These are phyloP conservation scores for Butorides virescens DNA, from an alignment of 2,113 vertebrate species.

Conservation along the genomic window DNA sequence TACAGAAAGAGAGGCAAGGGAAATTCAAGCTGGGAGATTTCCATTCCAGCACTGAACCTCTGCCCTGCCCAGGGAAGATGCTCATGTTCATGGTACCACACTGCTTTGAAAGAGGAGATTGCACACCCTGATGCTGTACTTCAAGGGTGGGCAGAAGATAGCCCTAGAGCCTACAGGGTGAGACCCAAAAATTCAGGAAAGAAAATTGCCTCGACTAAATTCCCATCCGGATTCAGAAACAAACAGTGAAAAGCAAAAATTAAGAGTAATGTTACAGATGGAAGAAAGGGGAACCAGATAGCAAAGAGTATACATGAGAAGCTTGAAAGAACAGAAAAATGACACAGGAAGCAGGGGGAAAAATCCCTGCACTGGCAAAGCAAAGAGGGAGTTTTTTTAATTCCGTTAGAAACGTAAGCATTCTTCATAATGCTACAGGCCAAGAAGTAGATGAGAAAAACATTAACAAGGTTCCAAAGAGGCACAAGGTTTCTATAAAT, in stretches of 20 bases:
- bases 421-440: neutral
- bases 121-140: neutral
- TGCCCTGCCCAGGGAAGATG: neutral
- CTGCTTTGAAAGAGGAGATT: neutral
- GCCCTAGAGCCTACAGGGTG: neutral
- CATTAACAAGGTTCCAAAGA: neutral
- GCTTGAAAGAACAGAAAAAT: neutral
- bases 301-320: neutral
- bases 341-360: neutral
- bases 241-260: neutral
- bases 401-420: neutral
- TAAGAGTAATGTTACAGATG: neutral
- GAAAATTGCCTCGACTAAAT: neutral
- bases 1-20: neutral
- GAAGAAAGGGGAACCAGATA: neutral
- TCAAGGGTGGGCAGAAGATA: neutral
- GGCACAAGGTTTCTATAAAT: neutral
- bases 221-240: neutral
- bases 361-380: neutral
- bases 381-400: neutral
- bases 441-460: slow-evolving; percentile 8
- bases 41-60: neutral
- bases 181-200: neutral
- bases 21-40: neutral
- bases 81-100: neutral